phyloP scores from a whole-genome alignment of 2,888 invertebrate genomes.

The Acanthoscelides obtectus region DNA sequence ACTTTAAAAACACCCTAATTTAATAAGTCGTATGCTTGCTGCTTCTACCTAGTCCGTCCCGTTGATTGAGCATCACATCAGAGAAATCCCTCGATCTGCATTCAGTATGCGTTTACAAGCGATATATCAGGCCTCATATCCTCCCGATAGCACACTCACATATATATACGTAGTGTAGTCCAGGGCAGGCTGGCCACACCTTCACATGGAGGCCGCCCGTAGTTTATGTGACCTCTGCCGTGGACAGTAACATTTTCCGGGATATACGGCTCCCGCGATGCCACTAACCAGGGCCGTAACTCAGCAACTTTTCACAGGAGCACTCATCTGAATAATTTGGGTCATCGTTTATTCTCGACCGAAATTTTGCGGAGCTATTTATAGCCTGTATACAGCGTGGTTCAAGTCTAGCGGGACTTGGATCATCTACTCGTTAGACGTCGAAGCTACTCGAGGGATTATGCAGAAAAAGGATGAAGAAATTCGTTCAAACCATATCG shows the following conservation, averaged over 20 bases:
- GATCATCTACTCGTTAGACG: no score
- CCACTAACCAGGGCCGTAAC: neutral
- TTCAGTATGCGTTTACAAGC: neutral
- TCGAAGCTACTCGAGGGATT: no score
- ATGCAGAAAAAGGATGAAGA: no score
- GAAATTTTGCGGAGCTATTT: neutral
- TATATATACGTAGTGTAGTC: neutral
- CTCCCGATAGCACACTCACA: no score
- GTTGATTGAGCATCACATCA: neutral
- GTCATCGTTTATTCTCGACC: neutral
- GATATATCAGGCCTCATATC: neutral
- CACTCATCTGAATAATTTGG: neutral
- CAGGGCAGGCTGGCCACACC: neutral
- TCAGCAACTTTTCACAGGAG: neutral
- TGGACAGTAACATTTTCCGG: neutral
- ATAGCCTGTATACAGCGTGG: no score
- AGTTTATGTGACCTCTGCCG: neutral
- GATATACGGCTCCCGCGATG: neutral
- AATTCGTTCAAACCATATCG: no score
- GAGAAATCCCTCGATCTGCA: neutral
- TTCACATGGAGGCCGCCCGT: neutral
- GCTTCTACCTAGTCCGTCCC: slow-evolving; percentile 7
- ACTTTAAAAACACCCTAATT: no score
- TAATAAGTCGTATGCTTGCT: no score
- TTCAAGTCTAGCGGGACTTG: no score